Base-by-base conservation (phyloP, 2,888 invertebrate genomes). In the Clitarchus hookeri region DNA sequence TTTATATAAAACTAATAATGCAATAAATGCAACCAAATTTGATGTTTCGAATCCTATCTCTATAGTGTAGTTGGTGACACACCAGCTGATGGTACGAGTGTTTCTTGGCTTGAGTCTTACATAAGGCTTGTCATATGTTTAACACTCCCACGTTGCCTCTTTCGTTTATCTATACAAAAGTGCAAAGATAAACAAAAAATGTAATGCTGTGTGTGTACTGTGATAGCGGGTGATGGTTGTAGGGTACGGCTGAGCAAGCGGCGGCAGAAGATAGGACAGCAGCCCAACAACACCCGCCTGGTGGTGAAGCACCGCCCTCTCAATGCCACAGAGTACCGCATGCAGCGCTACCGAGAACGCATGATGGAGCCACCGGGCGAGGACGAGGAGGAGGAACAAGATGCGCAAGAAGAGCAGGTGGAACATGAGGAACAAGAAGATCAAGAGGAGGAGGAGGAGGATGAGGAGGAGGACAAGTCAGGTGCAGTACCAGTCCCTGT, bases 211-310 rank as follows among this genome's bases (percentile, higher is more conserved):
- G 48, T 48, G 48, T 48, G 12, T 48, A 48, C 16, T 11, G 12
- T 48, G 48, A 48, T 48, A 23, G 65, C 36, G n/a, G n/a, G 65
- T 65, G 65, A 23, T 53, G 23, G 27, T 87, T 86, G 23, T 89
- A 95, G 98, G 86, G 99, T 99, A 87, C 95, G 98, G 8, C 93
- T 99, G 87, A 98, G 97, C 89, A 99, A 99, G 91, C 94, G 99
- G 23, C 94, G 99, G 85, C 97, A 98, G 84, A 96, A 96, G 89
- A 93, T 93, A 86, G 95, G 95, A 1, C 94, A 94, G 88, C 94
- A 93, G 87, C 95, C 93, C 88, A 95, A 94, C 83, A 96, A 97
- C 89, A 97, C 97, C 0, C 92, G 97, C 84, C 93, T 99, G 80
- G 96, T 98, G 78, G 98, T 99, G 4, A 96, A 96, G 85, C 98